Conservation (phyloP, 2,888 invertebrate genomes). For the Podabrus alpinus region DNA sequence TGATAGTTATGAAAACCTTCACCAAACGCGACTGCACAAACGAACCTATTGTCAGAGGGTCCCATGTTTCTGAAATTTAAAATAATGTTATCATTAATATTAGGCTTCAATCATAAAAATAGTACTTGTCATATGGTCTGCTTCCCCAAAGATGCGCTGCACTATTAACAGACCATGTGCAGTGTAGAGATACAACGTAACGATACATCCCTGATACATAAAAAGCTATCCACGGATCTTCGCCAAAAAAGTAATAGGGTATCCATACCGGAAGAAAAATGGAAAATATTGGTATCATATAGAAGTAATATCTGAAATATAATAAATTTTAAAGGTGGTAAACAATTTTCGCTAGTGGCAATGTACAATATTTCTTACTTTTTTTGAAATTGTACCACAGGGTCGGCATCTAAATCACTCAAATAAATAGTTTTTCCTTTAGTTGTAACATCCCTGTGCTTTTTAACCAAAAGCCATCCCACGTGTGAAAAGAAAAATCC, state of each 20-base stretch:
- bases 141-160: constrained; percentile 78
- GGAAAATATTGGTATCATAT: too few species aligned
- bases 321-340: too few species aligned
- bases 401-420: constrained; percentile 77
- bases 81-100: background rate
- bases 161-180: constrained; percentile 87
- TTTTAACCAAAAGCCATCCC: constrained; percentile 89
- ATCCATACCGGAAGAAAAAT: background rate
- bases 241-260: background rate
- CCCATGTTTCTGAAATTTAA: constrained; percentile 66
- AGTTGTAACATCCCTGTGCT: constrained; percentile 81
- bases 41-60: constrained; percentile 76
- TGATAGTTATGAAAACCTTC: too few species aligned
- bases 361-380: too few species aligned
- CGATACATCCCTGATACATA: constrained; percentile 75
- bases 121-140: constrained; percentile 49
- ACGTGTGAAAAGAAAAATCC: constrained; percentile 94
- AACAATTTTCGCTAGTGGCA: too few species aligned
- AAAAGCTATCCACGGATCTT: constrained; percentile 39
- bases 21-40: constrained; percentile 73
- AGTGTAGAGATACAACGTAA: constrained; percentile 77
- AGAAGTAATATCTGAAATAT: background rate
- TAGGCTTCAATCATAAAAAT: too few species aligned
- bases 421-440: constrained; percentile 81
- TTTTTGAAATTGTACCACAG: constrained; percentile 76